Percentiles rank a stretch among this genome's conserved stretches.
These are phyloP conservation scores for Lepidonotus clava DNA, from an alignment of 2,888 invertebrate species.

Conservation along the genomic window DNA sequence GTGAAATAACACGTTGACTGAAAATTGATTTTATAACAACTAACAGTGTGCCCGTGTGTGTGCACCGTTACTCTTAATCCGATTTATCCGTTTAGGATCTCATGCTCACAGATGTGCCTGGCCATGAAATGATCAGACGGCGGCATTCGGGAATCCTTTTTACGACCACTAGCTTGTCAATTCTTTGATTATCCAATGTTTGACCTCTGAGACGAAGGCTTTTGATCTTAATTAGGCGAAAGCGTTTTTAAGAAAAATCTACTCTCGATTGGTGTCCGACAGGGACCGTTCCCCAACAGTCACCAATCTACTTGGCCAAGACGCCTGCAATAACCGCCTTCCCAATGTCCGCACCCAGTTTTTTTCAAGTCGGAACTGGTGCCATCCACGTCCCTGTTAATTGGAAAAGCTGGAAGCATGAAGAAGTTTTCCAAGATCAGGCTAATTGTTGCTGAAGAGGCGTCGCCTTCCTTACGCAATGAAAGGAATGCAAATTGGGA, in stretches of 20 bases:
- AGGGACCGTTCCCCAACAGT: background rate
- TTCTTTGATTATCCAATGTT: background rate
- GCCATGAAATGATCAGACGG: too few relatives aligned
- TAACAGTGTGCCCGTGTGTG: too few relatives aligned
- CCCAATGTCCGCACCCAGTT: background rate
- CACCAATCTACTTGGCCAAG: background rate
- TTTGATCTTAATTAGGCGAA: background rate
- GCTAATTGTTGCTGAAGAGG: constrained; percentile 7
- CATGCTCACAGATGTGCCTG: too few relatives aligned
- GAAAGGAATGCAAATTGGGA: background rate
- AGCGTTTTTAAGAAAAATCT: background rate
- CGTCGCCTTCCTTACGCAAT: background rate
- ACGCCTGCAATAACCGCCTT: constrained; percentile 3
- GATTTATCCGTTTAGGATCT: too few relatives aligned
- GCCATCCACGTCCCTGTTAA: background rate
- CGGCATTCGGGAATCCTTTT: too few relatives aligned
- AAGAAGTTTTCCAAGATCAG: background rate
- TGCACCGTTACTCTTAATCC: too few relatives aligned
- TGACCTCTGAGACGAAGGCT: background rate
- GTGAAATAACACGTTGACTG: too few relatives aligned
- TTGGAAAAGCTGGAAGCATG: constrained; percentile 3
- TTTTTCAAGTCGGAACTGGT: background rate
- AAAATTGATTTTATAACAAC: too few relatives aligned
- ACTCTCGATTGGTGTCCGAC: background rate
- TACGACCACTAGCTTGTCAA: too few relatives aligned